Evolutionary conservation across 2,797 vertebrate genomes (phyloP).

Genomic region (Anguilla megastoma): DNA sequence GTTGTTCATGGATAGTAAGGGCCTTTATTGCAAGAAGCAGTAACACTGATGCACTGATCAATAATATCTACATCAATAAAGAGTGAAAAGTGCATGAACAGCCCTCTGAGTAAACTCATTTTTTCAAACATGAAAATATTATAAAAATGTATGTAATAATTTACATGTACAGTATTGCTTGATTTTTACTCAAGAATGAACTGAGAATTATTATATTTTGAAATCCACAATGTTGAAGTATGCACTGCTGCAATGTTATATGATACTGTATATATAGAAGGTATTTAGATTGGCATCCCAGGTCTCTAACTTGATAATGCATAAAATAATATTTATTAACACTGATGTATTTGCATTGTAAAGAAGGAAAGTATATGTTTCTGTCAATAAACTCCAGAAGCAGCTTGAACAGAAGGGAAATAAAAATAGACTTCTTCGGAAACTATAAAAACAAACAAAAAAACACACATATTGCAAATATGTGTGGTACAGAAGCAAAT

Average conservation of each 20-base stretch:
- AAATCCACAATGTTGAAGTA: neutral
- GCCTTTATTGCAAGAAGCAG: slow-evolving; percentile 26
- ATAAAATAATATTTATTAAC: neutral
- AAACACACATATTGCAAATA: neutral
- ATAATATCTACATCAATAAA: slow-evolving; percentile 15
- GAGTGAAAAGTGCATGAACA: neutral
- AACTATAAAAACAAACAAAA: neutral
- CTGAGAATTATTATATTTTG: neutral
- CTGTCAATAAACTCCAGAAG: neutral
- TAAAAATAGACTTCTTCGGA: neutral
- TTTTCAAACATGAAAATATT: neutral
- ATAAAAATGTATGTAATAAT: neutral
- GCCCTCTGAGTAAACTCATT: neutral
- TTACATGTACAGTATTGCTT: neutral
- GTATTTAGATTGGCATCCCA: neutral
- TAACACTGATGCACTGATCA: slow-evolving; percentile 27
- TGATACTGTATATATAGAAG: too few species aligned
- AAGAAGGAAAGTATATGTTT: neutral
- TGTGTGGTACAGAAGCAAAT: neutral
- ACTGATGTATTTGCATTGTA: neutral
- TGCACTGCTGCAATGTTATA: neutral
- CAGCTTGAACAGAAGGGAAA: neutral
- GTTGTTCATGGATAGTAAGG: slow-evolving; percentile 44
- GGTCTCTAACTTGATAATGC: neutral
- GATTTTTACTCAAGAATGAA: neutral